Base-by-base conservation (phyloP, 2,888 invertebrate species). In the Tiphia femorata region DNA sequence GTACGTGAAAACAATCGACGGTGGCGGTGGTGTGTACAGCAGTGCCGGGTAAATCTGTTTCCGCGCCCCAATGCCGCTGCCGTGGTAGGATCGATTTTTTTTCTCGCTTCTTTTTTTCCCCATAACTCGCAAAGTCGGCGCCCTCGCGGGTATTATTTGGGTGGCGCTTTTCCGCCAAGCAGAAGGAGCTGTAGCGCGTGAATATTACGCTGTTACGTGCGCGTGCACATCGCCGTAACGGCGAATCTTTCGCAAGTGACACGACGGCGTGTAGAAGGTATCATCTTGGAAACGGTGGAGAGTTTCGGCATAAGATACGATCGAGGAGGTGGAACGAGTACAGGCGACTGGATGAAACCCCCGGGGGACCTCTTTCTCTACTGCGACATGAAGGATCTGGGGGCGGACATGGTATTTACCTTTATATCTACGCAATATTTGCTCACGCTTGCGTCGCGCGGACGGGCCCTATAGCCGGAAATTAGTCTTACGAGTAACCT, bases 301-400 rank as follows among this genome's bases (percentile, higher is more conserved):
- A 82, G 81, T 79, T 81, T 80, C 78, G 78, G 78, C 67, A 73
- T 81, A 67, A 78, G 79, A 59, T 80, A 79, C 78, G 76, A 76
- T 57, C 77, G 75, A 72, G 76, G 78, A 67, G 72, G 73, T 62
- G 75, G 78, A 70, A 80, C 75, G 60, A 77, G 78, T 64, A 80
- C 78, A 77, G 78, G 79, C 80, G 81, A 83, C 78, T 81, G 79
- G 87, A 89, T 89, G 89, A 89, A 89, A 88, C 88, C 89, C 84
- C 87, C 88, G 86, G 87, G 88, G 86, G 88, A 87, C 83, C 87
- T 88, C 84, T 89, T 89, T 86, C 88, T 88, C 84, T 87, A 88
- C 85, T 85, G 88, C 85, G 89, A 90, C 88, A 91, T 91, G 89
- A 90, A 89, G 88, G 90, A 90, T 87, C 90, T 91, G 89, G 91